Conservation (phyloP, 2,888 invertebrate species). For the Heliconius aoede region DNA sequence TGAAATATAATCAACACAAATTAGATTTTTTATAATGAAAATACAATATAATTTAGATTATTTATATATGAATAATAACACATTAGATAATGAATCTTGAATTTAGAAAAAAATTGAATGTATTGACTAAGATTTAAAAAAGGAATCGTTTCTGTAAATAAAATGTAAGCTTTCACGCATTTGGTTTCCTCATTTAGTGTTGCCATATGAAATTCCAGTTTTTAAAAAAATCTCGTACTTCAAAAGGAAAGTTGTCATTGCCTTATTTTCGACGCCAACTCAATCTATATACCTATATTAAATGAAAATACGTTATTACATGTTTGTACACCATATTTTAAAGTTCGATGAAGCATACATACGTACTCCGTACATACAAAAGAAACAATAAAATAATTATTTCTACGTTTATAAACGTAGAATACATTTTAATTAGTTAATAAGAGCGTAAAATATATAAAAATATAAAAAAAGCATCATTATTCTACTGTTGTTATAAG, state of each 20-base stretch:
- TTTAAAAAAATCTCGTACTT: constrained; percentile 68
- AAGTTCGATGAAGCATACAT: background rate
- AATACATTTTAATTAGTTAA: too few relatives aligned
- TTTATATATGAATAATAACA: too few relatives aligned
- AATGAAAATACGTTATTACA: background rate
- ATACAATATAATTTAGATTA: too few relatives aligned
- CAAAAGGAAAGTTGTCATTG: constrained; percentile 75
- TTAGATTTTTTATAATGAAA: too few relatives aligned
- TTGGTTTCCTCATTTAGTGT: constrained; percentile 56
- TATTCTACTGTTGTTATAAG: constrained; percentile 18
- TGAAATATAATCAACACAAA: too few relatives aligned
- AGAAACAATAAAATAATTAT: background rate
- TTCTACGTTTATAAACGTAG: too few relatives aligned
- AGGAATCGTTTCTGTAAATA: constrained; percentile 2
- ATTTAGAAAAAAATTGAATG: background rate
- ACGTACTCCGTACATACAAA: background rate
- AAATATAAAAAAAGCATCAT: constrained; percentile 15
- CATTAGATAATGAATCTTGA: background rate
- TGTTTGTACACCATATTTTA: constrained; percentile 1
- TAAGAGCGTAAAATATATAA: background rate
- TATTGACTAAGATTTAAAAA: background rate
- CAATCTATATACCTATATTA: constrained; percentile 7
- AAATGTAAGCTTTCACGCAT: constrained; percentile 42
- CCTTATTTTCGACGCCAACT: constrained; percentile 60
- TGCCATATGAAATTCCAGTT: constrained; percentile 50